Percentiles rank a stretch among this genome's conserved stretches.
These are phyloP conservation scores for Meloidogyne floridensis DNA, from an alignment of 1,140 invertebrate species.

Conservation along the genomic window DNA sequence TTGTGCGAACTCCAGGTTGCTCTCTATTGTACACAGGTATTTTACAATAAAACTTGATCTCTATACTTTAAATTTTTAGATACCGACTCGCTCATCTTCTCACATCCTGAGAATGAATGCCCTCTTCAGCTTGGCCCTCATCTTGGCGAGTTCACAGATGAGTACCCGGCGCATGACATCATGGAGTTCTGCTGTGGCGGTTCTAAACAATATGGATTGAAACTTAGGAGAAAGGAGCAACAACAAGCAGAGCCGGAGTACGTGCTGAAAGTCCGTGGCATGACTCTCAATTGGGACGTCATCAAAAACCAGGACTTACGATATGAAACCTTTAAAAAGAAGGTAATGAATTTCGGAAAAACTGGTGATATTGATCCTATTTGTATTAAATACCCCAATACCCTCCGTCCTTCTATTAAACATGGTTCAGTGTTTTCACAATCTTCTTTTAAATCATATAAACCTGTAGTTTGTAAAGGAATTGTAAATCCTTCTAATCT, in stretches of 20 bases:
- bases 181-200: conserved; percentile 9
- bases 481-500: too few relatives aligned
- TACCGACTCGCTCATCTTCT: neutral
- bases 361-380: neutral
- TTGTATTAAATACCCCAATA: neutral
- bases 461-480: too few relatives aligned
- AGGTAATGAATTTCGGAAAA: neutral
- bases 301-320: neutral
- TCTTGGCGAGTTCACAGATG: conserved; percentile 14
- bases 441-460: too few relatives aligned
- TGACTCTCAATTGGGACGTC: conserved; percentile 10
- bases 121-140: neutral
- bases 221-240: neutral
- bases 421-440: neutral
- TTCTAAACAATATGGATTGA: conserved; percentile 10
- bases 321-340: conserved; percentile 4
- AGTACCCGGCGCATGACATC: conserved; percentile 10
- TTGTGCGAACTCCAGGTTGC: neutral
- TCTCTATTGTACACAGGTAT: neutral
- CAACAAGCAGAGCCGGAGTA: neutral
- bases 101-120: neutral
- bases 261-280: neutral
- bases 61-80: neutral
- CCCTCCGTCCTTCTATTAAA: neutral
- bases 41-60: neutral